Evolutionary conservation across 2,888 invertebrate genomes (phyloP).

Genomic region (Melanchra persicariae): DNA sequence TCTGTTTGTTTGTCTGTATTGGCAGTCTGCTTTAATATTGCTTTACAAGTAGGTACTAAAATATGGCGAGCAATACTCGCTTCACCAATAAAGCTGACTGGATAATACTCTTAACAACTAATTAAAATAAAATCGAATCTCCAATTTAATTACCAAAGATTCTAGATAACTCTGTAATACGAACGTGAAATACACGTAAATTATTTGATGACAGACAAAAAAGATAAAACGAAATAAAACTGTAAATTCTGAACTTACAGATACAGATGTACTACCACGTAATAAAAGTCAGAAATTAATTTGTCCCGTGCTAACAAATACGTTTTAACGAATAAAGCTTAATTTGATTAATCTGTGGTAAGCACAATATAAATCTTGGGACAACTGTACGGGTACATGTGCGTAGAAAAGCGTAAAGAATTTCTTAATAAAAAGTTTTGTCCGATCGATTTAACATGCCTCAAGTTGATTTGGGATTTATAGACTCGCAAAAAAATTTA

Average conservation of each 20-base stretch:
- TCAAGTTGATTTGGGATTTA: not conserved
- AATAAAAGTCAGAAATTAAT: conserved; percentile 72
- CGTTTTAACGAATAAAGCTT: conserved; percentile 69
- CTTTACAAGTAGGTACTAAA: not conserved
- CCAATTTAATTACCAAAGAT: conserved; percentile 18
- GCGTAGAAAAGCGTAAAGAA: conserved; percentile 47
- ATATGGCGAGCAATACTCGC: not conserved
- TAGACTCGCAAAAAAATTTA: conserved; percentile 1
- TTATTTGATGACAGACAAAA: conserved; percentile 42
- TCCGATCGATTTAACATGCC: not conserved
- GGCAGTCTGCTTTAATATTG: not conserved
- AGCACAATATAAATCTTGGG: conserved; percentile 69
- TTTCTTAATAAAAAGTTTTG: conserved; percentile 11
- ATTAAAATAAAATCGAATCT: conserved; percentile 1
- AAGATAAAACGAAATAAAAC: conserved; percentile 31
- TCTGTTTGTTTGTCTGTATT: no score
- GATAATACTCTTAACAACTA: conserved; percentile 10
- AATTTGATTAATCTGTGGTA: conserved; percentile 76
- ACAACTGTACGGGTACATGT: conserved; percentile 57
- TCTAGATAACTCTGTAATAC: conserved; percentile 26
- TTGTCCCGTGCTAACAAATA: conserved; percentile 76
- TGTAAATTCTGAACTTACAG: conserved; percentile 47
- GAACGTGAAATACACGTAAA: conserved; percentile 24
- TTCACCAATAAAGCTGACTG: not conserved
- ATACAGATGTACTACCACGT: conserved; percentile 48